These are phyloP conservation scores for Plusia festucae DNA, from an alignment of 2,888 invertebrate species.

Conservation along the genomic window DNA sequence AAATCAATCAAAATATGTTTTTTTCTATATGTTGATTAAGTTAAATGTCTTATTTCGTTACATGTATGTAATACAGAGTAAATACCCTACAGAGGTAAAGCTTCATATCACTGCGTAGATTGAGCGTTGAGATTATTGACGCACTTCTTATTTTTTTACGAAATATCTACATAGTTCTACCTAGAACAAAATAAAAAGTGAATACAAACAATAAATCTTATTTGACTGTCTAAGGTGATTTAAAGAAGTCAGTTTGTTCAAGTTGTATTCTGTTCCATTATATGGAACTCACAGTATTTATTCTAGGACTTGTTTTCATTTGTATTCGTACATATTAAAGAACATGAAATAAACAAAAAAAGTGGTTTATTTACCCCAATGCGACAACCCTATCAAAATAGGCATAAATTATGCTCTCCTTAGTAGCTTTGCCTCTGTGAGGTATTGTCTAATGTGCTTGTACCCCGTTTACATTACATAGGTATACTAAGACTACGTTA, in stretches of 20 bases:
- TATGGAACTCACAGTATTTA: neutral
- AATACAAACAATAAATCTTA: neutral
- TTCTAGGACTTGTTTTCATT: neutral
- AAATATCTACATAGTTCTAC: too few species aligned
- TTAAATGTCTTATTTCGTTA: neutral
- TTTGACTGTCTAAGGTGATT: neutral
- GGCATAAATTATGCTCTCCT: neutral
- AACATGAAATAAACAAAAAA: neutral
- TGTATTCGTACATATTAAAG: neutral
- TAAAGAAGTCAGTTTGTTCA: neutral
- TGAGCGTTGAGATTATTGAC: neutral
- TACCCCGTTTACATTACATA: constrained; percentile 5
- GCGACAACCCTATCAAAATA: neutral
- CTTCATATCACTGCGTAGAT: neutral
- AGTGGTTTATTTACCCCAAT: neutral
- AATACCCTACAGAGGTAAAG: neutral
- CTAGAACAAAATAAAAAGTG: neutral
- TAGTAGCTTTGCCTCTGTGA: neutral
- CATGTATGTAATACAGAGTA: neutral
- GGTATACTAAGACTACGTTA: constrained; percentile 6
- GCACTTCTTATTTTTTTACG: neutral
- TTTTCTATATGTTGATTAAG: constrained; percentile 24
- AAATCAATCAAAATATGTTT: constrained; percentile 27
- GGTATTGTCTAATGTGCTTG: neutral
- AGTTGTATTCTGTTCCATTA: neutral